Evolutionary conservation across 1,140 invertebrate genomes (phyloP).

Genomic region (Hylyphantes graminicola): DNA sequence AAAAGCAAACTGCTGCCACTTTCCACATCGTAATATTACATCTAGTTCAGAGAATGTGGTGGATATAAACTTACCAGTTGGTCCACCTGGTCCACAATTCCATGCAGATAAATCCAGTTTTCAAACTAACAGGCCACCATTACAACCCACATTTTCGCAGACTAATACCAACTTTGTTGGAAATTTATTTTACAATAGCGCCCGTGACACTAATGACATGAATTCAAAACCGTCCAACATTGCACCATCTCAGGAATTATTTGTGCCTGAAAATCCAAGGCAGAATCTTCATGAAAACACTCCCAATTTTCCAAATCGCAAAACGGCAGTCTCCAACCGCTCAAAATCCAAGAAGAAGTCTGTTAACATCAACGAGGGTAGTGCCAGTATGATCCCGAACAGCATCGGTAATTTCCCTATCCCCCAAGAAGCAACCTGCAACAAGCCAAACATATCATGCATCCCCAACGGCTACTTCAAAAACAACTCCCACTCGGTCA

Average conservation of each 20-base stretch:
- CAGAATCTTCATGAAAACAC: slow-evolving; percentile 38
- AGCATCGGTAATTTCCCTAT: slow-evolving; percentile 12
- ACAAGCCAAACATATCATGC: slow-evolving; percentile 33
- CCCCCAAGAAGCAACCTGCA: slow-evolving; percentile 15
- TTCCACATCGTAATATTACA: slow-evolving; percentile 24
- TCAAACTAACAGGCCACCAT: slow-evolving; percentile 16
- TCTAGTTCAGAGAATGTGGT: slow-evolving; percentile 4
- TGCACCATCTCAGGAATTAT: slow-evolving; percentile 50
- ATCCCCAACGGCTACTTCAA: slow-evolving; percentile 52
- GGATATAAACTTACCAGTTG: slow-evolving; percentile 40
- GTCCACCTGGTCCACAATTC: slow-evolving; percentile 35
- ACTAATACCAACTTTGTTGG: slow-evolving; percentile 41
- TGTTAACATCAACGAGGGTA: slow-evolving; percentile 19
- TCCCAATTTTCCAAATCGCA: slow-evolving; percentile 29
- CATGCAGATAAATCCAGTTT: slow-evolving; percentile 43
- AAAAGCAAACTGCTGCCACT: slow-evolving; percentile 48
- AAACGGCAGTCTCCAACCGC: slow-evolving; percentile 31
- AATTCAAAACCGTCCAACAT: slow-evolving; percentile 48
- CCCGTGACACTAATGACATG: slow-evolving; percentile 42
- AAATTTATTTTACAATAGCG: slow-evolving; percentile 49
- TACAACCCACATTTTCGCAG: slow-evolving; percentile 41
- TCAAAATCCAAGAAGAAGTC: slow-evolving; percentile 49
- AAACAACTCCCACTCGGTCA: slow-evolving; percentile 35
- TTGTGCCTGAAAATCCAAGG: slow-evolving; percentile 49
- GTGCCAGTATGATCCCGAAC: slow-evolving; percentile 26